These are phyloP conservation scores for Aurelia coerulea DNA, from an alignment of 30 jellyfish, hydroid and myxozoan genomes.

Conservation along the genomic window DNA sequence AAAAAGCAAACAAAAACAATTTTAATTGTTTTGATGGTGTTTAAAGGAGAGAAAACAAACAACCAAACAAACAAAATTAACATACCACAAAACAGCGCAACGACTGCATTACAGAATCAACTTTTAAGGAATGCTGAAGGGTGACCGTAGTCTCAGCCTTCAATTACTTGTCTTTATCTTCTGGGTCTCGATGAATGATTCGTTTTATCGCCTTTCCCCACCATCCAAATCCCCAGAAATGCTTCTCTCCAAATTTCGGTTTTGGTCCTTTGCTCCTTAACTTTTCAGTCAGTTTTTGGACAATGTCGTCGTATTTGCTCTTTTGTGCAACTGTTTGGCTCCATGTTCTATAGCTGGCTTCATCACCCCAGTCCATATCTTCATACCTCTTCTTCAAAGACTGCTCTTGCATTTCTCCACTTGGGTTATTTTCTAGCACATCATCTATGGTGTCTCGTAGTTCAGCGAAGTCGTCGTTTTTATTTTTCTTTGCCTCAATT, in stretches of 20 bases:
- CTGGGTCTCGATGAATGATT: conserved; percentile 8
- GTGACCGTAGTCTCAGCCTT: too few relatives aligned
- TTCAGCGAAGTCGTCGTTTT: conserved; percentile 23
- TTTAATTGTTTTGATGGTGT: too few relatives aligned
- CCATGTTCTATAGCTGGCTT: conserved; percentile 78
- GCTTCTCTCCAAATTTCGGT: conserved; percentile 79
- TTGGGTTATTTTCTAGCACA: conserved; percentile 1
- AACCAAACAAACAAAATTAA: too few relatives aligned
- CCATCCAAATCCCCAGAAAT: conserved; percentile 98
- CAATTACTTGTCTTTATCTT: conserved; percentile 5
- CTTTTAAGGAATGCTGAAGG: too few relatives aligned
- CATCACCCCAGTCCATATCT: conserved; percentile 96
- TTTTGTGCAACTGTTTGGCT: conserved; percentile 69
- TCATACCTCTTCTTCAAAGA: conserved; percentile 14
- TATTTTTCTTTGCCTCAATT: conserved; percentile 29
- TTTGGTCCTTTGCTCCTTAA: conserved; percentile 44
- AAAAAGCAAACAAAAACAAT: too few relatives aligned
- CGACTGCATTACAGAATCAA: too few relatives aligned
- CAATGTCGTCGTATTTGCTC: conserved; percentile 18
- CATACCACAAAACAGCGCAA: too few relatives aligned
- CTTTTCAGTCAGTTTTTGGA: conserved; percentile 38
- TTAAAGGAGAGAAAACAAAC: too few relatives aligned
- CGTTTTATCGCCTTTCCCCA: conserved; percentile 82
- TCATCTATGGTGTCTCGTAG: conserved; percentile 42
- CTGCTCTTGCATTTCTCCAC: conserved; percentile 22